Conservation (phyloP, 2,797 vertebrate genomes). For the Zenarchopterus dispar region DNA sequence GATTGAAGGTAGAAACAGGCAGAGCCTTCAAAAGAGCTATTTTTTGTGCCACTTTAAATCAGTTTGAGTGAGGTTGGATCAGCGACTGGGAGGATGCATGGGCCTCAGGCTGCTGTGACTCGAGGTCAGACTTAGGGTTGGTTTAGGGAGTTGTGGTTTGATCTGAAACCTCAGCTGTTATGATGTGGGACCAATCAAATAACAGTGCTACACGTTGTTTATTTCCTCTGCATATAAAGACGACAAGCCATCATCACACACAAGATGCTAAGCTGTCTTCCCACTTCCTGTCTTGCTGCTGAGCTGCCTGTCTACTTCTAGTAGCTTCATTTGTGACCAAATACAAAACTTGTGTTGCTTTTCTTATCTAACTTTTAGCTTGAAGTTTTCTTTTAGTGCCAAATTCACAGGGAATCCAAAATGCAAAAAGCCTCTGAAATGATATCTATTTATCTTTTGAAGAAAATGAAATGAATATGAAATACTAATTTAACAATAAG, state of each 20-base stretch:
- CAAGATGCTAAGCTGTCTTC: neutral
- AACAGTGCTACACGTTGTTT: neutral
- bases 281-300: neutral
- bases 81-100: neutral
- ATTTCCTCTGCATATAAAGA: neutral
- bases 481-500: too few relatives aligned
- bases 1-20: neutral
- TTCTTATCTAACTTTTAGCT: neutral
- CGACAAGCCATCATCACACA: conserved; percentile 8
- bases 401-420: neutral
- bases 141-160: neutral
- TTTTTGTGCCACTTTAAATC: neutral
- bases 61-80: neutral
- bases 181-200: neutral
- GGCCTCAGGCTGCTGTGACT: neutral
- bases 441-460: too few relatives aligned
- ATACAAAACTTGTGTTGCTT: neutral
- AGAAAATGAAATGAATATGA: too few relatives aligned
- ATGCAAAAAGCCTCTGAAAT: neutral
- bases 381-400: neutral
- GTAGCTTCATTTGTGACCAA: neutral
- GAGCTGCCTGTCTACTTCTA: neutral
- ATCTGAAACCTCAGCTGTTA: neutral
- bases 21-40: too few relatives aligned
- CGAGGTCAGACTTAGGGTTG: neutral